Conservation (phyloP, 1,140 invertebrate genomes). For the Drosophila gunungcola region DNA sequence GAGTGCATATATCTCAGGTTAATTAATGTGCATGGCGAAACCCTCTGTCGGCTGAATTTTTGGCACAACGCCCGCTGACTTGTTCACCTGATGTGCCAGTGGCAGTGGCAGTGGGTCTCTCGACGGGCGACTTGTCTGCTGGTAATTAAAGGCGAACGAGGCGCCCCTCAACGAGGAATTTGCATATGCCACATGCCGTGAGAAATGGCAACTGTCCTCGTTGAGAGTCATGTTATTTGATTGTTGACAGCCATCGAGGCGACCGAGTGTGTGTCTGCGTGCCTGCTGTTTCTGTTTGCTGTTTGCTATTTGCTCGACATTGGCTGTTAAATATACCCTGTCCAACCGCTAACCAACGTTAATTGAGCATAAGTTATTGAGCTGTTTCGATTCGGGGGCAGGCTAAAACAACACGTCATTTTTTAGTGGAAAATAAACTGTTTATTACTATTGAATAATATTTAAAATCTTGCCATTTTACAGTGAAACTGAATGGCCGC, state of each 20-base stretch:
- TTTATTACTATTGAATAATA: no score
- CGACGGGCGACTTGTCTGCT: conserved; percentile 58
- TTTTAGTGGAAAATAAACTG: no score
- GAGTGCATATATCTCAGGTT: conserved; percentile 37
- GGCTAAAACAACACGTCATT: conserved; percentile 12
- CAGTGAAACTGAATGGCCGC: no score
- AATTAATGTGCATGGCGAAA: conserved; percentile 61
- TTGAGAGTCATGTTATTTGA: conserved; percentile 72
- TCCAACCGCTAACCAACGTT: conserved; percentile 37
- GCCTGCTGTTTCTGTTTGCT: conserved; percentile 8
- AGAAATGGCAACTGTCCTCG: conserved; percentile 73
- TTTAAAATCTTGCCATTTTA: no score
- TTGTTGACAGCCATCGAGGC: conserved; percentile 61
- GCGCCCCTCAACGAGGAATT: conserved; percentile 52
- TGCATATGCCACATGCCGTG: conserved; percentile 71
- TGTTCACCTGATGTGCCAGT: conserved; percentile 53
- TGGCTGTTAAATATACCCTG: conserved; percentile 28
- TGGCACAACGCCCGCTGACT: conserved; percentile 66
- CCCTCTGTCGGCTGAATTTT: conserved; percentile 37
- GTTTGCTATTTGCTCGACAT: conserved; percentile 34
- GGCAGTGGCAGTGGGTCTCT: conserved; percentile 15
- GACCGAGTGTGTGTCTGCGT: conserved; percentile 18
- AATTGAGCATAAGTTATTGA: conserved; percentile 55
- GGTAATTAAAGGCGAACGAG: conserved; percentile 72
- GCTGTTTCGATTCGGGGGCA: background rate